phyloP scores from a whole-genome alignment of 2,888 invertebrate genomes.

The Elysia crispata region DNA sequence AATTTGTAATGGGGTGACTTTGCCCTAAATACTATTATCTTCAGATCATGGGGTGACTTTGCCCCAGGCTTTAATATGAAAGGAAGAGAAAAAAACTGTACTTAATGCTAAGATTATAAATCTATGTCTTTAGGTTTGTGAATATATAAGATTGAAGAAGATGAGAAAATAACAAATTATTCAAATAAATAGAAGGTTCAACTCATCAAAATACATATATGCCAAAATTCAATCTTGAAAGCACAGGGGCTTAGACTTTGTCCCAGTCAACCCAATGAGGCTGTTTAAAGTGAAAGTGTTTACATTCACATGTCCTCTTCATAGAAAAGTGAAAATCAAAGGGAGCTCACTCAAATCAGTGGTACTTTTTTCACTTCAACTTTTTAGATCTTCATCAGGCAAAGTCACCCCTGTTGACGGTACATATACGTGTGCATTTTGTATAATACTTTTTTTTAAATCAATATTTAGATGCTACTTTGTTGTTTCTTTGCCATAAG shows the following conservation, averaged over 20 bases:
- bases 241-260: background rate
- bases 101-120: background rate
- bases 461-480: no score
- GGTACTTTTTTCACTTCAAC: background rate
- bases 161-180: no score
- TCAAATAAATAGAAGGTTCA: constrained; percentile 1
- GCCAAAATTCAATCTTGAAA: no score
- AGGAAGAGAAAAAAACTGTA: background rate
- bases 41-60: background rate
- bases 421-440: no score
- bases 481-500: no score
- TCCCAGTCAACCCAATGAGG: background rate
- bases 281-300: background rate
- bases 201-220: background rate
- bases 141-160: background rate
- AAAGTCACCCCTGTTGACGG: no score
- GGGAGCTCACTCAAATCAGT: background rate
- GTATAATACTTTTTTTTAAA: no score
- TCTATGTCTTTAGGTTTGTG: background rate
- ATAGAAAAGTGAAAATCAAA: background rate
- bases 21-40: background rate
- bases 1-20: background rate
- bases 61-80: background rate
- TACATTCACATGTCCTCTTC: background rate
- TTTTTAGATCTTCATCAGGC: background rate